These are phyloP conservation scores for Probosciger aterrimus DNA, from an alignment of 2,113 vertebrate genomes.

Conservation along the genomic window DNA sequence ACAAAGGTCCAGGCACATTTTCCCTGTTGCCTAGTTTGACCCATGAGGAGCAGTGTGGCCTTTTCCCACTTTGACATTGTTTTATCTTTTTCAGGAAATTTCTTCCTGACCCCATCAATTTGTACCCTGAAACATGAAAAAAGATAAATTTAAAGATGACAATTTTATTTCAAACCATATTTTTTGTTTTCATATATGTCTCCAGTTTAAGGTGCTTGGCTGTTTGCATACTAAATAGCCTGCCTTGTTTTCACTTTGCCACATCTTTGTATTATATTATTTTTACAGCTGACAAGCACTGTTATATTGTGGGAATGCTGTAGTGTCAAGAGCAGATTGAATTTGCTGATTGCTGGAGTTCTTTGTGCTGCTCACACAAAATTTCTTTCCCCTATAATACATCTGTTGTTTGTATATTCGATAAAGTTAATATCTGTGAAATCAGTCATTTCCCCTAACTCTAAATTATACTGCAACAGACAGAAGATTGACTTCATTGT, in stretches of 20 bases:
- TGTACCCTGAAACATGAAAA: neutral
- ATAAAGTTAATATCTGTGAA: slow-evolving; percentile 75
- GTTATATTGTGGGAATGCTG: slow-evolving; percentile 26
- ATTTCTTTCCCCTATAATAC: slow-evolving; percentile 65
- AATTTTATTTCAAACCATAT: slow-evolving; percentile 33
- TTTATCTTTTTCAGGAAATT: neutral
- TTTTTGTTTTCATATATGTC: slow-evolving; percentile 28
- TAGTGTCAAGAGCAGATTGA: slow-evolving; percentile 68
- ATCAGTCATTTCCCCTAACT: slow-evolving; percentile 72
- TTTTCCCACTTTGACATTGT: neutral
- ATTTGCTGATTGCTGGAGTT: slow-evolving; percentile 65
- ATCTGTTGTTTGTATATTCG: slow-evolving; percentile 68
- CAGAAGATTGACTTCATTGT: slow-evolving; percentile 70
- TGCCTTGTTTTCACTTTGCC: slow-evolving; percentile 52
- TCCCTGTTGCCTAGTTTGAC: neutral
- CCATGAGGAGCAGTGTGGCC: neutral
- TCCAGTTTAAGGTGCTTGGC: slow-evolving; percentile 12
- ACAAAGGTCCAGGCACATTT: neutral
- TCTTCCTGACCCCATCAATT: neutral
- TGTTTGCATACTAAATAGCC: slow-evolving; percentile 46
- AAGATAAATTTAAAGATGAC: neutral
- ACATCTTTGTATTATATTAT: slow-evolving; percentile 35
- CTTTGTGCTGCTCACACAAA: slow-evolving; percentile 62
- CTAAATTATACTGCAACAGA: slow-evolving; percentile 66
- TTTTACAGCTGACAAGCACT: slow-evolving; percentile 39